These are phyloP conservation scores for Thryonomys swinderianus DNA, from an alignment of 2,113 vertebrate genomes.

Conservation along the genomic window DNA sequence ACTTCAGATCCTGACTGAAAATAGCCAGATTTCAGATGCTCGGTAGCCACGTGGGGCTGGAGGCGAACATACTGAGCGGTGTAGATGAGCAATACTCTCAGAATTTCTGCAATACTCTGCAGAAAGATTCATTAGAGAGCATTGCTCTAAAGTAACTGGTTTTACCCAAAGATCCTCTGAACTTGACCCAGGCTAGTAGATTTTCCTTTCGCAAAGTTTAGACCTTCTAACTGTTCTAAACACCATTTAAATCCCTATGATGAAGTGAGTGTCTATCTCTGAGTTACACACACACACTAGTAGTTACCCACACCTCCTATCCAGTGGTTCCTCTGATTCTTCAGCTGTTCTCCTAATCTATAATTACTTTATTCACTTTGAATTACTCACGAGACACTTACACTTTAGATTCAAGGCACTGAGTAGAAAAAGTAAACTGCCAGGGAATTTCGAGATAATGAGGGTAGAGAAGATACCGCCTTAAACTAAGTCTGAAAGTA, in stretches of 20 bases:
- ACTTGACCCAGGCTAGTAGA: neutral
- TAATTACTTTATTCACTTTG: slow-evolving; percentile 34
- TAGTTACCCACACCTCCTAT: neutral
- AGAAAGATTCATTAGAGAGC: neutral
- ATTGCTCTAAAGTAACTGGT: neutral
- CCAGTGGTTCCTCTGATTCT: neutral
- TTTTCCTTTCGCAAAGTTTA: neutral
- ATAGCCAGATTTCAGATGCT: neutral
- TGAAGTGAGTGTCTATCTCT: neutral
- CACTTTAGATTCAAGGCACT: neutral
- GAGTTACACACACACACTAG: neutral
- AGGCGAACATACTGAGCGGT: neutral
- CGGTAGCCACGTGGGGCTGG: neutral
- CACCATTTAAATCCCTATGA: neutral
- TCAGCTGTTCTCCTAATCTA: neutral
- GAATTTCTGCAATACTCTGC: neutral
- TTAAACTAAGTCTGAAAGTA: neutral
- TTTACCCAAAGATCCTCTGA: neutral
- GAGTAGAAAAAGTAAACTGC: neutral
- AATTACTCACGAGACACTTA: slow-evolving; percentile 20
- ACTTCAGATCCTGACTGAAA: neutral
- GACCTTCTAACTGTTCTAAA: neutral
- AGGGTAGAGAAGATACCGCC: neutral
- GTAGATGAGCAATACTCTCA: neutral
- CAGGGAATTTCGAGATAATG: neutral